Base-by-base conservation (phyloP, 1,140 invertebrate genomes). In the Acyrthosiphon pisum region DNA sequence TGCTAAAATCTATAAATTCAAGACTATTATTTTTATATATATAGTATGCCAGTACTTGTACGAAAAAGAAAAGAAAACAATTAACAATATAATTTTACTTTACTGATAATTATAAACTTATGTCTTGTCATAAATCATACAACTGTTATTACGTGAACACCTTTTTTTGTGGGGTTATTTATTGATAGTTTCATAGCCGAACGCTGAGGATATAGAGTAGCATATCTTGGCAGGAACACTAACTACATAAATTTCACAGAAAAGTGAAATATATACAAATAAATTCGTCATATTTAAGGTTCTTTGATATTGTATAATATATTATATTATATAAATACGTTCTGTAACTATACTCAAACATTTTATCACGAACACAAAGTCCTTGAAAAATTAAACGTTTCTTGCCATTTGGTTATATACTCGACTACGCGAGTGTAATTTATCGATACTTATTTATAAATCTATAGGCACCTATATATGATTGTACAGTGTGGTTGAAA, bases 211-310 rank as follows among this genome's bases (percentile, higher is more conserved):
- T 26, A 41, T n/a, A n/a, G n/a, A n/a, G n/a, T n/a, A n/a, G n/a
- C n/a, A n/a, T 53, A 53, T 53, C 23, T 84, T 84, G 83, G 83
- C 83, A 84, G 41, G 23, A 7, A 83, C 76, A 76, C n/a, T 9
- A 23, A 83, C 37, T 20, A 83, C 83, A 84, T 84, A 30, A 11
- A 84, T 84, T 84, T 44, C 9, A 41, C 22, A 84, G 9, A 26
- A 84, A 84, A 84, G 23, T 41, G 41, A 84, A 84, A 84, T 41
- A 84, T 41, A 26, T 41, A 41, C 83, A 84, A 84, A 84, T 84
- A 84, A 84, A 84, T 84, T 84, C 41, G 9, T 44, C 9, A 41
- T 84, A 23, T 84, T 44, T 41, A 84, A 84, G 83, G 41, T 41
- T 84, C 37, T 84, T 84, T 84, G 41, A 44, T 44, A 84, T 41